Conservation (phyloP, 2,888 invertebrate genomes). For the Busseola fusca region DNA sequence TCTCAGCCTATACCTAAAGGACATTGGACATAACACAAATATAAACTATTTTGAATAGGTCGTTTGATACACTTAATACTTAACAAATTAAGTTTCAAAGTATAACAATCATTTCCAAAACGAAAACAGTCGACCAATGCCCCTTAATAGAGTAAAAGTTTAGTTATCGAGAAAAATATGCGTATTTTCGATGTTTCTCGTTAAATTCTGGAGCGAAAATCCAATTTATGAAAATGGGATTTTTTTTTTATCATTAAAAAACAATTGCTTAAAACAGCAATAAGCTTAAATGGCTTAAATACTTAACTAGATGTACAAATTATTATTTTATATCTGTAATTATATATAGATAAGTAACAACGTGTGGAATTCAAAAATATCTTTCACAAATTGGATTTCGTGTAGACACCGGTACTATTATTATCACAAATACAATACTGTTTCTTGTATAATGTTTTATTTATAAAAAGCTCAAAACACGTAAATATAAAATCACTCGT, state of each 20-base stretch:
- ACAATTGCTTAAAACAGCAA: constrained; percentile 82
- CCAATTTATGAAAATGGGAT: constrained; percentile 76
- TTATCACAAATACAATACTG: constrained; percentile 74
- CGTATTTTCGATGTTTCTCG: constrained; percentile 72
- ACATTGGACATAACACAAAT: constrained; percentile 64
- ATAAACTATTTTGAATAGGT: constrained; percentile 44
- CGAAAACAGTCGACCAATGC: constrained; percentile 59
- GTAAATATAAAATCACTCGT: constrained; percentile 71
- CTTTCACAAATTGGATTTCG: constrained; percentile 72
- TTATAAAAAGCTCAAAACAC: constrained; percentile 86
- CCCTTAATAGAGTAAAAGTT: constrained; percentile 50
- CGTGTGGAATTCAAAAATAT: constrained; percentile 66
- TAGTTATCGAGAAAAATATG: constrained; percentile 63
- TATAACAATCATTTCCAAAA: constrained; percentile 40
- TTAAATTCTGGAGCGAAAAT: constrained; percentile 70
- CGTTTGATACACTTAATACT: constrained; percentile 50
- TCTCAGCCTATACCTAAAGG: constrained; percentile 62
- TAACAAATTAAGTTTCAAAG: constrained; percentile 46
- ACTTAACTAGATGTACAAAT: constrained; percentile 74
- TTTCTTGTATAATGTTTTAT: constrained; percentile 70
- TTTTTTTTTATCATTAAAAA: constrained; percentile 68
- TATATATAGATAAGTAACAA: constrained; percentile 65
- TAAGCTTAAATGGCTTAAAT: constrained; percentile 75
- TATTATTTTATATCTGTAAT: constrained; percentile 68
- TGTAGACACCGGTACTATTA: constrained; percentile 65